Evolutionary conservation across 2,797 vertebrate species (phyloP), one percentile per base, ranked within the genome.

Genomic region (Crocidura indochinensis): DNA sequence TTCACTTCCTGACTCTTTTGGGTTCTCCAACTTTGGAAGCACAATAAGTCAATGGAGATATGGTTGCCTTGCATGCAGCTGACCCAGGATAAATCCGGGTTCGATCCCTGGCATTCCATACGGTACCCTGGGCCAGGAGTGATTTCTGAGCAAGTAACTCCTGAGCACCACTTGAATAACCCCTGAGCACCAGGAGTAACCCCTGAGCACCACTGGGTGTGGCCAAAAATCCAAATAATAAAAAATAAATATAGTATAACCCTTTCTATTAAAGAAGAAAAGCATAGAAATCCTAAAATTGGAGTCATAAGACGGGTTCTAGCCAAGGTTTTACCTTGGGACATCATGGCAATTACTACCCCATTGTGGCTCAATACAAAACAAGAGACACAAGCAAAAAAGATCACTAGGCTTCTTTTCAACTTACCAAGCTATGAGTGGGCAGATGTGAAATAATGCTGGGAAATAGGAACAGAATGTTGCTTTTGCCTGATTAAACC

Each of bases 341-440:
- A 87, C 78, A 69, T 22, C 8, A 53, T 67, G 60, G 38, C n/a
- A 77, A 31, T 74, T 56, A 49, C 31, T 24, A 69, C 19, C 69
- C 76, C 31, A 19, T 31, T 67, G 31, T 31, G 77, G 72, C 47
- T 83, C 80, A 75, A 49, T 73, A 56, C 31, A 84, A 81, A 95
- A 79, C 53, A 76, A 86, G 62, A 51, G 10, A 38, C 31, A 76
- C 67, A 65, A 91, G 26, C 29, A 72, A 91, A 93, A 90, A 64
- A 94, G 65, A 64, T 68, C 71, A 84, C 69, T 56, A 46, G 49
- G 68, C 49, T 87, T 29, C 62, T 88, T 71, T 84, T 84, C 44
- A 93, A 65, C 7, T 89, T 64, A 79, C 65, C 78, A 68, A 85
- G 79, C 51, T 20, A 0, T 71, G 49, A 71, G 31, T 44, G 74